Evolutionary conservation across 1,140 invertebrate species (phyloP), one percentile per base, ranked within the genome.

Genomic region (Trypoxylus dichotomus): DNA sequence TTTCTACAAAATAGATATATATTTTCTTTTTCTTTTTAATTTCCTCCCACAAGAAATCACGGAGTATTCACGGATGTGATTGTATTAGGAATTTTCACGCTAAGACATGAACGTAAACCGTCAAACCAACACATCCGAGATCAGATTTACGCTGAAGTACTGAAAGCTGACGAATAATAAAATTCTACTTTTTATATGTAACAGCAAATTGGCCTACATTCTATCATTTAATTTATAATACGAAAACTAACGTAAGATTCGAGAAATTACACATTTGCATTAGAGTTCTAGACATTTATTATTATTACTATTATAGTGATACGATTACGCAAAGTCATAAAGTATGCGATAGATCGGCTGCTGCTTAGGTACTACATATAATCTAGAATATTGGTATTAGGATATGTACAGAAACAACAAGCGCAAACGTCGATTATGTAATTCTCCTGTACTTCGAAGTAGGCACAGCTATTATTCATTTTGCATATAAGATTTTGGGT

Each of bases 401-500:
- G 32, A n/a, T n/a, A n/a, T 43, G 7, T 54, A 54, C 47, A 5
- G 47, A 54, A 54, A 54, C 15, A 54, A 19, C 47, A n/a, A 54
- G 2, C 8, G 13, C 47, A 54, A 54, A 37, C 32, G 32, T 37
- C 32, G 32, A 19, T 54, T 54, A 54, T 54, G 19, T 54, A 54
- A 54, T 54, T 54, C 19, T 15, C 13, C 15, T 54, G 19, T 54
- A 54, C 47, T 19, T n/a, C 19, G n/a, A 54, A 8, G 32, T 37
- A 37, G 47, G 19, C n/a, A 19, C 47, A 19, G 47, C 47, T 54
- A 19, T 54, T 54, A 54, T 54, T 54, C 47, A 54, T 54, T 54
- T 54, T 54, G 47, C 47, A 54, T 54, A 54, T 54, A 54, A 54
- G 19, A 54, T 54, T 54, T 54, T 54, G 47, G 47, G 47, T 54